Base-by-base conservation (phyloP, 1,140 invertebrate species). In the Capitella teleta region DNA sequence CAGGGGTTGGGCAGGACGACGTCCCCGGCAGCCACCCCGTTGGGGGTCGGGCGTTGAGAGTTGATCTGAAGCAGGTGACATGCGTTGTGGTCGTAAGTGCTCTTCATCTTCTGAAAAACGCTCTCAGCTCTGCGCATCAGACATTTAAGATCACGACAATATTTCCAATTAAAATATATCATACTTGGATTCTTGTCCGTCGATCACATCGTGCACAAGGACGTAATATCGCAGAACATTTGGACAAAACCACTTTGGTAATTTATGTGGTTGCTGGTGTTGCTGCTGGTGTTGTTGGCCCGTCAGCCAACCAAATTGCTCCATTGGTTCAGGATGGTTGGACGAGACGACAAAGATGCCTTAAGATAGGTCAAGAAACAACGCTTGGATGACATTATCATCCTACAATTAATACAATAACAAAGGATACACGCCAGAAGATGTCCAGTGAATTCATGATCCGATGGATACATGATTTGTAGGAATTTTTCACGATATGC, bases 381-480 rank as follows among this genome's bases (percentile, higher is more conserved):
- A 10, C 38, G 25, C 38, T n/a, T n/a, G n/a, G n/a, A n/a, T n/a
- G n/a, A n/a, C n/a, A n/a, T n/a, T n/a, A n/a, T n/a, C n/a, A n/a
- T n/a, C n/a, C n/a, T n/a, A n/a, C n/a, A n/a, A n/a, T n/a, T n/a
- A n/a, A n/a, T n/a, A n/a, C n/a, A n/a, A n/a, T n/a, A n/a, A n/a
- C n/a, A 25, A 73, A 78, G 68, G 64, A 79, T 76, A 74, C 91
- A 95, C 18, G 84, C 86, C n/a, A 95, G 62, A 72, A 87, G 87
- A 73, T 95, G 89, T 62, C 87, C 87, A 0, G 87, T 86, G 64
- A 91, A 96, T 74, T 97, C 92, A 77, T 96, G 90, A 63, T 96
- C 90, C 14, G 86, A 87, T 32, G 87, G 85, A 64, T 84, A 88
- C 65, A 90, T 82, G 2, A 91, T 83, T 62, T 83, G 83, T 18